Evolutionary conservation across 1,140 invertebrate genomes (phyloP).

Genomic region (Eumaeus atala): DNA sequence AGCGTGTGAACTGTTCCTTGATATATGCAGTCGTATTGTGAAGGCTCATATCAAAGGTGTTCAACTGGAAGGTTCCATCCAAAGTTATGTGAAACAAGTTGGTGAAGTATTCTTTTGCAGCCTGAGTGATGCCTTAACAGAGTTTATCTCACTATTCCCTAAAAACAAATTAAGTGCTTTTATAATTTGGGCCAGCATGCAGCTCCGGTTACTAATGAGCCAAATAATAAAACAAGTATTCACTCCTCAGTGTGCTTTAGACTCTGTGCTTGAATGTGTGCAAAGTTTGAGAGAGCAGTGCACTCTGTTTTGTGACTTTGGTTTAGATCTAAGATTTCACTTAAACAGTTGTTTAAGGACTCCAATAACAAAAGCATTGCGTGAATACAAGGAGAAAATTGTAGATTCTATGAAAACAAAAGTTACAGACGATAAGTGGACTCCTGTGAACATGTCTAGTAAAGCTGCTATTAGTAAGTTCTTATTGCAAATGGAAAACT

Average conservation of each 20-base stretch:
- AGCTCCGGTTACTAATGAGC: conserved; percentile 87
- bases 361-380: conserved; percentile 72
- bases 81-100: conserved; percentile 88
- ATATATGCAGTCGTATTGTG: conserved; percentile 87
- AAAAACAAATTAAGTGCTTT: conserved; percentile 86
- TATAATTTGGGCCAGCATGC: conserved; percentile 92
- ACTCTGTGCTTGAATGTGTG: conserved; percentile 91
- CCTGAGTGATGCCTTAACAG: conserved; percentile 88
- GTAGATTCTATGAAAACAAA: conserved; percentile 68
- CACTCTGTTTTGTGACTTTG: conserved; percentile 74
- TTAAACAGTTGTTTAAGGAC: conserved; percentile 85
- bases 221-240: conserved; percentile 94
- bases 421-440: conserved; percentile 71
- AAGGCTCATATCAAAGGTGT: conserved; percentile 89
- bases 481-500: conserved; percentile 67
- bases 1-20: conserved; percentile 90
- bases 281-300: conserved; percentile 84
- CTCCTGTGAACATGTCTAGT: conserved; percentile 71
- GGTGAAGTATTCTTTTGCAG: conserved; percentile 92
- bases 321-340: conserved; percentile 83
- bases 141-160: conserved; percentile 89
- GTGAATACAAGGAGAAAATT: conserved; percentile 68
- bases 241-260: conserved; percentile 89
- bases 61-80: conserved; percentile 90
- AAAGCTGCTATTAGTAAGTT: conserved; percentile 68